phyloP scores from a whole-genome alignment of 1,140 invertebrate genomes.

The Drosophila arizonae region DNA sequence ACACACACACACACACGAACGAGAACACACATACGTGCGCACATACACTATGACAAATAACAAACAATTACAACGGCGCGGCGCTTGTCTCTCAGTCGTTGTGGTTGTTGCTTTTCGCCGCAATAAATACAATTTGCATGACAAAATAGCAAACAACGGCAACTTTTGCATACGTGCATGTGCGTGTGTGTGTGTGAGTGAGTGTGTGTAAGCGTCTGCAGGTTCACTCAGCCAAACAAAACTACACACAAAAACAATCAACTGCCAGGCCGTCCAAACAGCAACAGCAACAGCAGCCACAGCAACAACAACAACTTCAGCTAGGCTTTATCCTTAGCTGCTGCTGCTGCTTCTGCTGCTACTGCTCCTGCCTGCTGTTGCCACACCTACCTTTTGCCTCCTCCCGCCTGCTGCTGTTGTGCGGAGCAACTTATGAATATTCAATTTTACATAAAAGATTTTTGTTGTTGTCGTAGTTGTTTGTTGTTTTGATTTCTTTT shows the following conservation, averaged over 20 bases:
- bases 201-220: conserved; percentile 52
- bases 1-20: background rate
- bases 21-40: conserved; percentile 17
- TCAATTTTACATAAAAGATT: conserved; percentile 81
- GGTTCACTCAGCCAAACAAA: conserved; percentile 75
- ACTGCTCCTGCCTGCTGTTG: conserved; percentile 2
- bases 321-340: conserved; percentile 49
- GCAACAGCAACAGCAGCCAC: background rate
- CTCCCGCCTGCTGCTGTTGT: conserved; percentile 3
- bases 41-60: conserved; percentile 66
- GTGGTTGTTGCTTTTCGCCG: conserved; percentile 64
- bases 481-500: conserved; percentile 72
- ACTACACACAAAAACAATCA: conserved; percentile 79
- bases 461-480: conserved; percentile 61
- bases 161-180: conserved; percentile 50
- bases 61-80: conserved; percentile 70
- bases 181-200: conserved; percentile 16
- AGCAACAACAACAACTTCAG: conserved; percentile 19
- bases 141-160: conserved; percentile 79
- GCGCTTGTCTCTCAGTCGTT: conserved; percentile 49
- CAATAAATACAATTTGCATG: conserved; percentile 81
- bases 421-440: conserved; percentile 77
- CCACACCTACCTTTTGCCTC: background rate
- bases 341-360: background rate
- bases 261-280: conserved; percentile 49